Evolutionary conservation across 2,888 invertebrate species (phyloP).

Genomic region (Hemistola chrysoprasaria): DNA sequence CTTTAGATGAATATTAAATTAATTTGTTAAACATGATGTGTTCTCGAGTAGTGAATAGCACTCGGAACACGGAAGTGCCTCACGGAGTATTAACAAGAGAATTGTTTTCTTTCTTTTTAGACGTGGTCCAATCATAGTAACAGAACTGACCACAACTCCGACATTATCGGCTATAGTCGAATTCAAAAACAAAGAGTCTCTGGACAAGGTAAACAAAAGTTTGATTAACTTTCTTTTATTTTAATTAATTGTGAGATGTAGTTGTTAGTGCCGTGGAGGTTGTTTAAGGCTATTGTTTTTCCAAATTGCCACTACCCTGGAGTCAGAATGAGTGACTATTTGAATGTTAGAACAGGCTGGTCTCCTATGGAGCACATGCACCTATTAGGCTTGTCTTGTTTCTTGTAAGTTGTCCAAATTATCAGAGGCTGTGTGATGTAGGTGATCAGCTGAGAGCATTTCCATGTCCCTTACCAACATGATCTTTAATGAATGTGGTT

Average conservation of each 20-base stretch:
- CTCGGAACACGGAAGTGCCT: conserved; percentile 47
- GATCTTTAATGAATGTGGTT: conserved; percentile 34
- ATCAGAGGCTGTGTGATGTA: conserved; percentile 34
- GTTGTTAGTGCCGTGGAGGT: conserved; percentile 36
- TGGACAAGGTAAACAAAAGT: conserved; percentile 80
- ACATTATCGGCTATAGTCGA: conserved; percentile 82
- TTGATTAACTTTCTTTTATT: conserved; percentile 68
- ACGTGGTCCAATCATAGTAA: conserved; percentile 82
- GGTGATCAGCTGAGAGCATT: conserved; percentile 55
- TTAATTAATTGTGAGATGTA: conserved; percentile 41
- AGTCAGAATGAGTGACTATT: conserved; percentile 74
- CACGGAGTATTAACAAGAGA: conserved; percentile 74
- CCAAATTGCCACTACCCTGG: conserved; percentile 60
- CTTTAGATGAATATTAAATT: conserved; percentile 21
- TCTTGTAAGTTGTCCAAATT: conserved; percentile 32
- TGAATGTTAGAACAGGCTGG: conserved; percentile 76
- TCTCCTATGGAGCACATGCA: conserved; percentile 52
- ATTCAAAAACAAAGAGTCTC: conserved; percentile 82
- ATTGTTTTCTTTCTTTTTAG: conserved; percentile 79
- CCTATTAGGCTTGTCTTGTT: conserved; percentile 33
- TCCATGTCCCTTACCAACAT: conserved; percentile 30
- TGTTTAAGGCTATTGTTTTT: conserved; percentile 60
- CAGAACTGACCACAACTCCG: conserved; percentile 81
- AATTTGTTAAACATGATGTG: conserved; percentile 34
- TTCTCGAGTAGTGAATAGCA: conserved; percentile 57